phyloP scores from a whole-genome alignment of 1,140 invertebrate genomes.

The Bombus consobrinus region DNA sequence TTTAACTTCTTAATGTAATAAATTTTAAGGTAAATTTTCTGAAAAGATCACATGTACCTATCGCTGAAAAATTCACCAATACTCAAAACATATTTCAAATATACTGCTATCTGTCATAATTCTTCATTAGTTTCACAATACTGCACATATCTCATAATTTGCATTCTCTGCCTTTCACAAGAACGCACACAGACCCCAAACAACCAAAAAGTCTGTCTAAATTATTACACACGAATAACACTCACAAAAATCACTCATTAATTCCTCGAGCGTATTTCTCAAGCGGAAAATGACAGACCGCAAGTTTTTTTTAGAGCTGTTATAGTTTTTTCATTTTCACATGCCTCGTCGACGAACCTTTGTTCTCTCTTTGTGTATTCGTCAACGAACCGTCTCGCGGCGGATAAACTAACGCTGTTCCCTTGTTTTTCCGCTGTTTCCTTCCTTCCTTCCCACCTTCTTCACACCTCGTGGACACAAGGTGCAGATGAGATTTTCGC shows the following conservation, averaged over 20 bases:
- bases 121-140: no score
- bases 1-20: no score
- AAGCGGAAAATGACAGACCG: not conserved
- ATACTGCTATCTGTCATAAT: no score
- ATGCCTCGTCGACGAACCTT: slow-evolving; percentile 8
- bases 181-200: not conserved
- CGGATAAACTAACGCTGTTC: slow-evolving; percentile 8
- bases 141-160: no score
- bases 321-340: slow-evolving; percentile 31
- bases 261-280: not conserved
- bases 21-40: no score
- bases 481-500: not conserved
- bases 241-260: no score
- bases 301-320: slow-evolving; percentile 1
- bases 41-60: no score
- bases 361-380: not conserved
- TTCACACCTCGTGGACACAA: not conserved
- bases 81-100: no score
- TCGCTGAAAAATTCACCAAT: no score
- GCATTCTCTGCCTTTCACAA: no score
- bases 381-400: slow-evolving; percentile 14
- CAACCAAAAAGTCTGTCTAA: not conserved
- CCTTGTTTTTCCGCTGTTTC: not conserved
- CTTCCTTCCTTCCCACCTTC: not conserved
- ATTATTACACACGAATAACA: not conserved